These are phyloP conservation scores for Calidris pugnax DNA, from an alignment of 2,113 vertebrate genomes.

Conservation along the genomic window DNA sequence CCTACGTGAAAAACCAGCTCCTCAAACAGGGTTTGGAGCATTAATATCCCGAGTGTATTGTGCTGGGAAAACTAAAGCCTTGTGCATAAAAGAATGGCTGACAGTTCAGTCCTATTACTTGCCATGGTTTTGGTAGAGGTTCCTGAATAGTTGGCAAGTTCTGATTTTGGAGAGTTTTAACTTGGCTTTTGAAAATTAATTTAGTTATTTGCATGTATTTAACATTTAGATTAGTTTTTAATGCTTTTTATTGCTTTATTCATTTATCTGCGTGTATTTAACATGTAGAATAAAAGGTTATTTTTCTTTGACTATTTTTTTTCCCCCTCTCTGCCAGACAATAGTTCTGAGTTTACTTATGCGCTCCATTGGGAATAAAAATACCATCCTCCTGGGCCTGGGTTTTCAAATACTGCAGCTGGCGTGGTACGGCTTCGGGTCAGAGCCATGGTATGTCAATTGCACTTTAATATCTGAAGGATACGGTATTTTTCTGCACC, in stretches of 20 bases:
- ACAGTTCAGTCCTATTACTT: not conserved
- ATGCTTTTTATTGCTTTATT: not conserved
- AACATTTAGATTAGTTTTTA: not conserved
- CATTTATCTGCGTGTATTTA: not conserved
- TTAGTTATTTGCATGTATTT: not conserved
- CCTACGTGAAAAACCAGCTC: not conserved
- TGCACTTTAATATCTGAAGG: not conserved
- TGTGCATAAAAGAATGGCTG: not conserved
- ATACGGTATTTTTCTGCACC: not conserved
- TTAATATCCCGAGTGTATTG: not conserved
- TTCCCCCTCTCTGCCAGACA: slow-evolving; percentile 66
- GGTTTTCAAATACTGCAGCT: slow-evolving; percentile 89
- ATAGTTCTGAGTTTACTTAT: slow-evolving; percentile 89
- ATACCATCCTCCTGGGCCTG: slow-evolving; percentile 86
- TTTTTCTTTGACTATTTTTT: not conserved
- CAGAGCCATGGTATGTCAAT: slow-evolving; percentile 83
- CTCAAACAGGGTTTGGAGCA: not conserved
- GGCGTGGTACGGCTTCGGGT: slow-evolving; percentile 89
- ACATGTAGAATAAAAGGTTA: not conserved
- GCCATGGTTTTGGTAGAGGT: rapidly evolving
- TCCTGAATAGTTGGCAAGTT: not conserved
- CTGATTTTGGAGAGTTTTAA: not conserved
- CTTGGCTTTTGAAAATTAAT: not conserved
- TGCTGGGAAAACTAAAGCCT: not conserved
- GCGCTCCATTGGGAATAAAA: slow-evolving; percentile 91